phyloP scores from a whole-genome alignment of 2,888 invertebrate genomes.

The Gymnocheta viridis region DNA sequence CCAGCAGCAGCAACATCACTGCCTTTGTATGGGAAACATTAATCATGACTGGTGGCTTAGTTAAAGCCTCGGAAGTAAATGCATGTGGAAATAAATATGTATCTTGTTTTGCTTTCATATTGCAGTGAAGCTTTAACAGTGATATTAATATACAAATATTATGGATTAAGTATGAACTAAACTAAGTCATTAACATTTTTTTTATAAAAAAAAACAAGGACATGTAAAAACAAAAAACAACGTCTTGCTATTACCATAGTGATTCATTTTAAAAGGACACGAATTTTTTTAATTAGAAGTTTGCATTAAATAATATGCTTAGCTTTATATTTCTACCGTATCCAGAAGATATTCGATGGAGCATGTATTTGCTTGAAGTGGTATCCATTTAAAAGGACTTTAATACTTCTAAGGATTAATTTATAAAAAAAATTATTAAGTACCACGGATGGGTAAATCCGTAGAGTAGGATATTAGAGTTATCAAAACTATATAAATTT shows the following conservation, averaged over 20 bases:
- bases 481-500: too few species aligned
- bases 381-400: too few species aligned
- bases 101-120: background rate
- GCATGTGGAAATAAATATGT: constrained; percentile 8
- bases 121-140: constrained; percentile 8
- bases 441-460: too few species aligned
- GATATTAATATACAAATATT: constrained; percentile 46
- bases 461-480: too few species aligned
- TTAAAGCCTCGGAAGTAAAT: constrained; percentile 46
- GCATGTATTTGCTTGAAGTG: too few species aligned
- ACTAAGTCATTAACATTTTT: constrained; percentile 11
- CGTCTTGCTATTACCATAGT: background rate
- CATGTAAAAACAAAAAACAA: background rate
- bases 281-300: background rate
- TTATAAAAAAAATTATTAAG: too few species aligned
- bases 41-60: constrained; percentile 57
- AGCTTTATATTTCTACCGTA: too few species aligned
- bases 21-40: constrained; percentile 38
- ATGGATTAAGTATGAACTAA: background rate
- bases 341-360: too few species aligned
- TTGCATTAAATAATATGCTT: background rate
- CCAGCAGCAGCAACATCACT: constrained; percentile 18
- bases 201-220: background rate
- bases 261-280: background rate
- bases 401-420: too few species aligned